phyloP scores from a whole-genome alignment of 2,113 vertebrate species.

The Lampris megalopsis region DNA sequence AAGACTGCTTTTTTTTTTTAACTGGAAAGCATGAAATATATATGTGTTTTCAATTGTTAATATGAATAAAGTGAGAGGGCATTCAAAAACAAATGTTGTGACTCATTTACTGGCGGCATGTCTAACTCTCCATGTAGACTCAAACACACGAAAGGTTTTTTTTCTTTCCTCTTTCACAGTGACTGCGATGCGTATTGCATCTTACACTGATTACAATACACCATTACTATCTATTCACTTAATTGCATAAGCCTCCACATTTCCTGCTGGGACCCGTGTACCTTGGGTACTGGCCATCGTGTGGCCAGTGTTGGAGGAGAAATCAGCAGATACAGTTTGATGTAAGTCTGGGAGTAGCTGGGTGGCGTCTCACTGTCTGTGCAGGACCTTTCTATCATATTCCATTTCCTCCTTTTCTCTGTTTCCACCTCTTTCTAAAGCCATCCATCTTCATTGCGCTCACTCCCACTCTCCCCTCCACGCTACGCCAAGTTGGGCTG shows the following conservation, averaged over 20 bases:
- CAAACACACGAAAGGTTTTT: not conserved
- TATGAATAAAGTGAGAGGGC: not conserved
- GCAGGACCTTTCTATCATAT: slow-evolving; percentile 87
- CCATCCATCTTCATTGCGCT: slow-evolving; percentile 39
- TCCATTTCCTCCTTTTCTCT: slow-evolving; percentile 87
- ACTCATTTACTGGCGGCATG: not conserved
- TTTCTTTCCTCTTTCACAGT: no score
- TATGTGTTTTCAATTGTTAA: not conserved
- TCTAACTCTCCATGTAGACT: not conserved
- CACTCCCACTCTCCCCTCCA: slow-evolving; percentile 30
- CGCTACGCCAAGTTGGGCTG: slow-evolving; percentile 12
- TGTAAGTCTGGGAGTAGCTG: slow-evolving; percentile 93
- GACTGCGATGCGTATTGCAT: not conserved
- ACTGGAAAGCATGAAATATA: not conserved
- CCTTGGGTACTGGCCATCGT: not conserved
- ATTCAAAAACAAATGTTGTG: not conserved
- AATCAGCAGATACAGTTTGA: not conserved
- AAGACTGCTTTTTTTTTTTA: not conserved
- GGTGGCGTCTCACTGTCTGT: slow-evolving; percentile 93
- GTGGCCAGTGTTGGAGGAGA: no score
- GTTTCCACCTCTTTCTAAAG: slow-evolving; percentile 50
- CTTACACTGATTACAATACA: not conserved
- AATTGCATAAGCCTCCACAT: not conserved
- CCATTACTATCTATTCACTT: not conserved
- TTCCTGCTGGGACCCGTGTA: not conserved